Conservation (phyloP, 2,888 invertebrate genomes). For the Drosophila infuscata region DNA sequence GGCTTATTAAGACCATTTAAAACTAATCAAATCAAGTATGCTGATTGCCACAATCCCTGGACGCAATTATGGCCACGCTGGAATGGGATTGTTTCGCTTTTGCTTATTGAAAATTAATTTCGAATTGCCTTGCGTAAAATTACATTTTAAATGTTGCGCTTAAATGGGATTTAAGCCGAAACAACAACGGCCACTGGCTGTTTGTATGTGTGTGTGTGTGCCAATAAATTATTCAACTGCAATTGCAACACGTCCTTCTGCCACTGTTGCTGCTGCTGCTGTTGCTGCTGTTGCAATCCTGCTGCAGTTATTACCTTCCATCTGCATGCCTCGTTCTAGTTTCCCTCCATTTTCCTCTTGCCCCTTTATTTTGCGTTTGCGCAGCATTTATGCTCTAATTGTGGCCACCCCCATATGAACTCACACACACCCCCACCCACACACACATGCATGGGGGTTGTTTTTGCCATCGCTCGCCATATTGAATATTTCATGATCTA, state of each 20-base stretch:
- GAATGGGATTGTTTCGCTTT: slow-evolving; percentile 23
- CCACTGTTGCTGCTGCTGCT: slow-evolving; percentile 17
- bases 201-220: slow-evolving; percentile 22
- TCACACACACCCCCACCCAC: slow-evolving; percentile 3
- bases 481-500: slow-evolving; percentile 81
- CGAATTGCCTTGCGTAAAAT: slow-evolving; percentile 60
- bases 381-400: slow-evolving; percentile 77
- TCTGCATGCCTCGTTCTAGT: slow-evolving; percentile 7
- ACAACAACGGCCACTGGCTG: slow-evolving; percentile 21
- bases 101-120: slow-evolving; percentile 79
- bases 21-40: slow-evolving; percentile 80
- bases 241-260: slow-evolving; percentile 53
- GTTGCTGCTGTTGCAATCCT: slow-evolving; percentile 21
- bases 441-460: slow-evolving; percentile 46
- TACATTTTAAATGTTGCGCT: slow-evolving; percentile 75
- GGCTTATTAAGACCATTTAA: slow-evolving; percentile 69
- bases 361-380: slow-evolving; percentile 61
- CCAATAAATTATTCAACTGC: slow-evolving; percentile 67
- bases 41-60: slow-evolving; percentile 47
- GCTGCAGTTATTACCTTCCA: slow-evolving; percentile 24
- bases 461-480: slow-evolving; percentile 66
- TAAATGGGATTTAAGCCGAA: slow-evolving; percentile 67
- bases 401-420: slow-evolving; percentile 50
- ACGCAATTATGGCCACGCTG: slow-evolving; percentile 32
- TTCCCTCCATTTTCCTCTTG: slow-evolving; percentile 8